Base-by-base conservation (phyloP, 2,888 invertebrate species). In the Drosophila kuntzei region DNA sequence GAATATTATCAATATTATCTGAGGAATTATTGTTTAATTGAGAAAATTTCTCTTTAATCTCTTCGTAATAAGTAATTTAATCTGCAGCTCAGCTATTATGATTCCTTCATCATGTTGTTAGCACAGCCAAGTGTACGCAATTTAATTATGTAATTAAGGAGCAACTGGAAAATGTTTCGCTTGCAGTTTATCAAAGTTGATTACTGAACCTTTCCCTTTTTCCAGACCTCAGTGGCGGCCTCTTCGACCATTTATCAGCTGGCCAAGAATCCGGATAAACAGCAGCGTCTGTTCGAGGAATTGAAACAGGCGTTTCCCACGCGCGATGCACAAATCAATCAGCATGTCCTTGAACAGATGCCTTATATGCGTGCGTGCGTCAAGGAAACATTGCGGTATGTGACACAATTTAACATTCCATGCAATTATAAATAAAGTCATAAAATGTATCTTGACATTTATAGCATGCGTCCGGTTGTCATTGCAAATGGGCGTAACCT, bases 381-480 rank as follows among this genome's bases (percentile, higher is more conserved):
- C 72, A 96, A 96, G 91, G 96, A 96, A 92, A 94, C 96, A 1
- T 92, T 96, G 81, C 94, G 96, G 95, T 95, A 90, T 89, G 91
- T 54, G 14, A 46, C 57, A 16, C n/a, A n/a, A n/a, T 18, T 22
- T 16, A 20, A 18, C 18, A 36, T 2, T 7, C 46, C 36, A 58
- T 36, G 9, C 22, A 29, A 20, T 27, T 36, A 18, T 54, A 11
- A n/a, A 22, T 44, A 27, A 11, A 16, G n/a, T 27, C 25, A 14
- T n/a, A 18, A 16, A 18, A 16, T 16, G 9, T 5, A 39, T 39
- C 5, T 18, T 6, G 7, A 12, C 2, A 18, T 9, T 53, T 29
- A 18, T 90, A 96, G 97, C 89, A 95, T 97, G 92, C 96, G 95
- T 91, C 97, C 97, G 8, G 96, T 97, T 14, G 96, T 96, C 72